Conservation (phyloP, 1,140 invertebrate species). For the Brachionus rotundiformis region DNA sequence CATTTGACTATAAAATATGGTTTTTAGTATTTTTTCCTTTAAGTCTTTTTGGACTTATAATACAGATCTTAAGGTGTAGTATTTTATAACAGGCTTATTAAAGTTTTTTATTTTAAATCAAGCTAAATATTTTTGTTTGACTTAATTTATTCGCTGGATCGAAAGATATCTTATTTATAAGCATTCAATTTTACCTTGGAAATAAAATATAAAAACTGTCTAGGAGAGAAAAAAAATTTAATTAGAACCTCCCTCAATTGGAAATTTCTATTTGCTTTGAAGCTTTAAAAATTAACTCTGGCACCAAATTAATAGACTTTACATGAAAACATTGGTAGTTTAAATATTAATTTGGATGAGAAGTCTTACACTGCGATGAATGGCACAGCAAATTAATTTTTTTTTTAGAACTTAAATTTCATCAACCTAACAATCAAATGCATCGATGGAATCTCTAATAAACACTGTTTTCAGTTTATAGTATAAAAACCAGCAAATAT, state of each 20-base stretch:
- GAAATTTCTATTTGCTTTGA: background rate
- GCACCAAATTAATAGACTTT: background rate
- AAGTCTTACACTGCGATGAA: background rate
- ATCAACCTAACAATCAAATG: background rate
- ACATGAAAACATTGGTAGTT: background rate
- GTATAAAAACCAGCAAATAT: background rate
- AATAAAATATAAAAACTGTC: background rate
- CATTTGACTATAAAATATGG: conserved; percentile 11
- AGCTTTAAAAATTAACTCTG: background rate
- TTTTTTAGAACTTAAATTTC: background rate
- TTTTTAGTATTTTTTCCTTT: background rate
- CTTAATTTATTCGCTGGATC: background rate
- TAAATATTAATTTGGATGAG: background rate
- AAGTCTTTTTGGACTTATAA: background rate
- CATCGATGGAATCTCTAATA: background rate
- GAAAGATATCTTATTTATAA: too few relatives aligned
- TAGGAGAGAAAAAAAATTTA: background rate
- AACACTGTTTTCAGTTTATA: background rate
- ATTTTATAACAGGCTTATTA: too few relatives aligned
- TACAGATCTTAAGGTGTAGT: background rate
- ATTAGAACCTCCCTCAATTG: background rate
- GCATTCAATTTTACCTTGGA: background rate
- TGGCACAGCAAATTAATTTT: background rate
- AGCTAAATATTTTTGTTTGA: background rate
- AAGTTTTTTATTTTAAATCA: background rate